Percentiles rank a stretch among this genome's conserved stretches.
Evolutionary conservation across 2,113 vertebrate genomes (phyloP).

Genomic region (Gavia stellata): DNA sequence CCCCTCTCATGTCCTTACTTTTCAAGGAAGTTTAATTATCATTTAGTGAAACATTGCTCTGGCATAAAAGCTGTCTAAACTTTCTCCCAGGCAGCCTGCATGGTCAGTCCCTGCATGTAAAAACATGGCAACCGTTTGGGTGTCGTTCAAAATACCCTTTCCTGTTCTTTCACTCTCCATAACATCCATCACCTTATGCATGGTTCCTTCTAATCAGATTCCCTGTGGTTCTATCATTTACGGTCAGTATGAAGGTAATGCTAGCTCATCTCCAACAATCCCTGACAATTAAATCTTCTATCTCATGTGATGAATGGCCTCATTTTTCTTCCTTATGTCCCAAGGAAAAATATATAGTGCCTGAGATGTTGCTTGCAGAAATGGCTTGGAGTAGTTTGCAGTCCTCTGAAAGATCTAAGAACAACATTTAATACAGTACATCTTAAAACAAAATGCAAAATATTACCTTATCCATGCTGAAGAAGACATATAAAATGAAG

Average conservation of each 20-base stretch:
- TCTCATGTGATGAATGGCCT: background rate
- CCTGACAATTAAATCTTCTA: conserved; percentile 17
- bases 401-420: background rate
- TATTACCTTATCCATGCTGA: background rate
- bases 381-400: background rate
- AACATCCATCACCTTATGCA: background rate
- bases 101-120: background rate
- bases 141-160: background rate
- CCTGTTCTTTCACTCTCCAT: background rate
- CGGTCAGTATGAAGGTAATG: background rate
- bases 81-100: background rate
- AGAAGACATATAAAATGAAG: background rate
- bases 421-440: background rate
- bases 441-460: background rate
- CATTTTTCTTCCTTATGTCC: background rate
- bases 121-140: background rate
- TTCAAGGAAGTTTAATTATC: background rate
- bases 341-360: background rate
- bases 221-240: background rate
- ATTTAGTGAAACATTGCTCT: background rate
- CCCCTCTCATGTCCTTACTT: background rate
- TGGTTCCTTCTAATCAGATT: background rate
- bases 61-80: background rate
- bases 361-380: background rate
- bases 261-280: background rate